Evolutionary conservation across 1,140 invertebrate species (phyloP).

Genomic region (Drosophila kurseongensis): DNA sequence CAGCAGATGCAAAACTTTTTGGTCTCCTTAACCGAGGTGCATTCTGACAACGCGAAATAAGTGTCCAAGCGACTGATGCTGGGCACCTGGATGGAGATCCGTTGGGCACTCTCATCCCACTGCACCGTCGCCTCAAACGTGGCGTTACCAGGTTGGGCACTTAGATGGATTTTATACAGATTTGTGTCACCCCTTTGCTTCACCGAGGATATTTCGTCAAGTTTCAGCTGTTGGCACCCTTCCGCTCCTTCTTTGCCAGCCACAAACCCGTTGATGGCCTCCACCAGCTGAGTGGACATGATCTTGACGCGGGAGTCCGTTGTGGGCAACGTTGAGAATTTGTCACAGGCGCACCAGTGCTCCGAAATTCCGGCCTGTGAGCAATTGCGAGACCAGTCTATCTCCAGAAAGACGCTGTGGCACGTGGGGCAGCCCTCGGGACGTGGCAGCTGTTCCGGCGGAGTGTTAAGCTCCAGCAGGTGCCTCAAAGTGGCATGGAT

Average conservation of each 20-base stretch:
- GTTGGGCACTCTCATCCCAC: constrained; percentile 68
- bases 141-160: constrained; percentile 73
- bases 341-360: constrained; percentile 91
- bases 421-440: constrained; percentile 87
- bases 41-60: constrained; percentile 85
- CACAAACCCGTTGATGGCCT: constrained; percentile 83
- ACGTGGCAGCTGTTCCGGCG: constrained; percentile 22
- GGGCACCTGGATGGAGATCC: constrained; percentile 59
- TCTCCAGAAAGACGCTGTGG: constrained; percentile 88
- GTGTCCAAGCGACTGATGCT: constrained; percentile 87
- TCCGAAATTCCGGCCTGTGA: constrained; percentile 88
- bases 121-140: constrained; percentile 87
- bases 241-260: constrained; percentile 30
- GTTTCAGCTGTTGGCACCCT: constrained; percentile 26
- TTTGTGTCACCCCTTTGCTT: constrained; percentile 12
- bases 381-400: constrained; percentile 89
- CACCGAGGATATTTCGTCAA: constrained; percentile 24
- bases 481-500: constrained; percentile 88
- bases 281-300: constrained; percentile 85
- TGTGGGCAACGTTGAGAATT: constrained; percentile 82
- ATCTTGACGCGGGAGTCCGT: constrained; percentile 52
- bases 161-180: constrained; percentile 23
- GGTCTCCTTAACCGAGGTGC: constrained; percentile 84
- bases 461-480: constrained; percentile 81
- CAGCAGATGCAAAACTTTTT: constrained; percentile 86